A percentile compares a stretch with the other conserved stretches of the same genome.
These are phyloP conservation scores for Bovichtus diacanthus DNA, from an alignment of 2,797 vertebrate genomes.

Conservation along the genomic window DNA sequence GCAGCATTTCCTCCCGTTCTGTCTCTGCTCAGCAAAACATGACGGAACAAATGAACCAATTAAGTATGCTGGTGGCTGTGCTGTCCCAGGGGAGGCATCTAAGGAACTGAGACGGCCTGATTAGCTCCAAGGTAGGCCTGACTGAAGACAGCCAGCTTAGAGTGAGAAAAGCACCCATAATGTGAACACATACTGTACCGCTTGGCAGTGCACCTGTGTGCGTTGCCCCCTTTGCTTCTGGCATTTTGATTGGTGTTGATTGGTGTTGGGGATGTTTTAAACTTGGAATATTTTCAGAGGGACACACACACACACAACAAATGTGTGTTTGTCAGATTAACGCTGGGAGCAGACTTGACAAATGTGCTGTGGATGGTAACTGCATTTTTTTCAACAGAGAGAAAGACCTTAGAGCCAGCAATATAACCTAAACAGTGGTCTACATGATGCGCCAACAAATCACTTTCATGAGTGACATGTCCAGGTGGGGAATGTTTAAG, in stretches of 20 bases:
- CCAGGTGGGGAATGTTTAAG: slow-evolving; percentile 59
- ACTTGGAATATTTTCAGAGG: slow-evolving; percentile 13
- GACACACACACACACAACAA: slow-evolving; percentile 23
- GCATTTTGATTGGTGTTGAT: slow-evolving; percentile 56
- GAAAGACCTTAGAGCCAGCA: slow-evolving; percentile 14
- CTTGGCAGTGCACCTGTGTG: slow-evolving; percentile 40
- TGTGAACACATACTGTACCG: slow-evolving; percentile 40
- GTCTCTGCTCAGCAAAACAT: slow-evolving; percentile 85
- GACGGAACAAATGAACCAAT: slow-evolving; percentile 89
- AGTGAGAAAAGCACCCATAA: slow-evolving; percentile 62
- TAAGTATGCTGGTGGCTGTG: slow-evolving; percentile 82
- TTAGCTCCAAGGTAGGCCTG: slow-evolving; percentile 82
- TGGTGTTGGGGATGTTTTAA: slow-evolving; percentile 44
- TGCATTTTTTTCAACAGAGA: slow-evolving; percentile 25
- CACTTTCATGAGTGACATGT: slow-evolving; percentile 52
- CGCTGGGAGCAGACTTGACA: slow-evolving; percentile 28
- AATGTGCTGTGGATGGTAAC: slow-evolving; percentile 39
- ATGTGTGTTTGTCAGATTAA: slow-evolving; percentile 31
- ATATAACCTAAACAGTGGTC: slow-evolving; percentile 25
- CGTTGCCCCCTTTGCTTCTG: slow-evolving; percentile 37
- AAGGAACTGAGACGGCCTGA: slow-evolving; percentile 81
- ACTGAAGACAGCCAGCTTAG: slow-evolving; percentile 72
- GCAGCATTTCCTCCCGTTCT: slow-evolving; percentile 78
- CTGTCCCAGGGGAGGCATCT: slow-evolving; percentile 73
- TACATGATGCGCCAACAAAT: slow-evolving; percentile 35